Evolutionary conservation across 1,140 invertebrate species (phyloP).

Genomic region (Pogonomyrmex barbatus): DNA sequence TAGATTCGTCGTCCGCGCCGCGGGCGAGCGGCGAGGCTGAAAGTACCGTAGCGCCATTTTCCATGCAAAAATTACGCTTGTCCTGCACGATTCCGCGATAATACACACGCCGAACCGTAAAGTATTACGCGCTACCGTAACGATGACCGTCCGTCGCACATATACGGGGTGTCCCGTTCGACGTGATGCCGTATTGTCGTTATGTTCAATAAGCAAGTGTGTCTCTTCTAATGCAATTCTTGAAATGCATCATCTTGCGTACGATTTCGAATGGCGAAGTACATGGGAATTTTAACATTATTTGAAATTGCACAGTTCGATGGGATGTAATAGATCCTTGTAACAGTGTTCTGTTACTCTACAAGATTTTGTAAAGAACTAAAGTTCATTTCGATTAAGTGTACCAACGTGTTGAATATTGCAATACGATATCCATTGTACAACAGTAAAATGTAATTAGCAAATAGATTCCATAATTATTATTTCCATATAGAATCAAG

Average conservation of each 20-base stretch:
- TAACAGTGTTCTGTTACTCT: no score
- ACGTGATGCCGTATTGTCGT: neutral
- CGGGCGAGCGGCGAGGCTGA: conserved; percentile 73
- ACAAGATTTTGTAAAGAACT: neutral
- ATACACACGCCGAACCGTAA: conserved; percentile 84
- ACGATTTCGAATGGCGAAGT: neutral
- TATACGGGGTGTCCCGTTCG: conserved; percentile 80
- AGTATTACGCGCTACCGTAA: conserved; percentile 86
- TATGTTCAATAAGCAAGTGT: conserved; percentile 1
- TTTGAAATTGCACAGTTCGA: neutral
- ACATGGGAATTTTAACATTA: neutral
- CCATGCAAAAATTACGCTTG: conserved; percentile 80
- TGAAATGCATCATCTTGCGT: neutral
- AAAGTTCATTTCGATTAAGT: neutral
- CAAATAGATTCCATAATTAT: neutral
- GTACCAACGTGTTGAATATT: neutral
- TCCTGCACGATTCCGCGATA: conserved; percentile 81
- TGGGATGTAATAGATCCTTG: neutral
- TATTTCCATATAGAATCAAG: neutral
- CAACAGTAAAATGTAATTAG: neutral
- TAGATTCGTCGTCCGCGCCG: conserved; percentile 75
- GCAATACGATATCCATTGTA: neutral
- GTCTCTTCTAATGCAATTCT: neutral
- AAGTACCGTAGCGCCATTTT: conserved; percentile 81
- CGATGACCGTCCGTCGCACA: conserved; percentile 80